Conservation (phyloP, 2,888 invertebrate species). For the Eilema sororculum region DNA sequence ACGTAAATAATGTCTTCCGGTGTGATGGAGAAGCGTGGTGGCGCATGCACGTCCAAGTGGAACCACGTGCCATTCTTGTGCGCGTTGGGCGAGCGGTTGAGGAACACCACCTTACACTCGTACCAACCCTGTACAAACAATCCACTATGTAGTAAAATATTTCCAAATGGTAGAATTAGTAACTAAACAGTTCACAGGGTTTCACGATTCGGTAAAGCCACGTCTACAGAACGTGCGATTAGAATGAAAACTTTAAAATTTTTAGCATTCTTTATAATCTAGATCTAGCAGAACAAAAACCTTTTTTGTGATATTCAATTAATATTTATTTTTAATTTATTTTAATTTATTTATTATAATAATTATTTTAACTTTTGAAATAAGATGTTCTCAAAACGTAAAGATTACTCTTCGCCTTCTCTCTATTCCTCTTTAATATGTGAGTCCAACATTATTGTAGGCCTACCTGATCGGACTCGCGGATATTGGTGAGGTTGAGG, state of each 20-base stretch:
- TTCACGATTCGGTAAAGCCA: too few species aligned
- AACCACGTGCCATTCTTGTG: slow-evolving; percentile 99
- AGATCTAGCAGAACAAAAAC: too few species aligned
- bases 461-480: slow-evolving; percentile 93
- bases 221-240: too few species aligned
- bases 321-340: too few species aligned
- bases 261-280: too few species aligned
- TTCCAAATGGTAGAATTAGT: neutral
- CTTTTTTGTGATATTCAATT: too few species aligned
- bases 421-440: neutral
- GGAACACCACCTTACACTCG: slow-evolving; percentile 97
- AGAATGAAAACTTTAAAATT: too few species aligned
- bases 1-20: slow-evolving; percentile 98
- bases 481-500: slow-evolving; percentile 97
- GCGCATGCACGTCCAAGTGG: slow-evolving; percentile 98
- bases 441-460: too few species aligned
- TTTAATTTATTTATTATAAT: too few species aligned
- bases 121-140: slow-evolving; percentile 92
- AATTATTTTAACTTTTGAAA: too few species aligned
- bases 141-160: neutral
- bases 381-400: too few species aligned
- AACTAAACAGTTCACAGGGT: neutral
- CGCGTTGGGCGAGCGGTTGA: slow-evolving; percentile 96
- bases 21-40: slow-evolving; percentile 97
- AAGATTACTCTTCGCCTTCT: neutral